Evolutionary conservation across 2,888 invertebrate species (phyloP).

Genomic region (Oscheius sp.): DNA sequence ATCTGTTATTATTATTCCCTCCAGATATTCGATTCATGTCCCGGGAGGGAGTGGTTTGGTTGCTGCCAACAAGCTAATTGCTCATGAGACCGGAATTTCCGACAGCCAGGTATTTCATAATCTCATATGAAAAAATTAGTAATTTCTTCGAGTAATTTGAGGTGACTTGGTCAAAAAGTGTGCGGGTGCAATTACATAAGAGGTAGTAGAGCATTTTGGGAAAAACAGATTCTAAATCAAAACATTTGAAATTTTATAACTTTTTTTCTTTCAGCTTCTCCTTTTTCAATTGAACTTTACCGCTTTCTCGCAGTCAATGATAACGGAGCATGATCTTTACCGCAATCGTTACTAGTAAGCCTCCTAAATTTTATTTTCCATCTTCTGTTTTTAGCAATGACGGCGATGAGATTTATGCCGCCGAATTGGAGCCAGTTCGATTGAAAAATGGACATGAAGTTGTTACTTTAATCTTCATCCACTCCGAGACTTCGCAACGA

Average conservation of each 20-base stretch:
- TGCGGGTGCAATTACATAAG: too few species aligned
- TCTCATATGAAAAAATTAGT: not conserved
- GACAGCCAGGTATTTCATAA: conserved; percentile 19
- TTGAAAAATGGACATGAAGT: conserved; percentile 4
- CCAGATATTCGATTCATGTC: conserved; percentile 6
- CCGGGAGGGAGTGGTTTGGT: not conserved
- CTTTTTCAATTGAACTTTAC: conserved; percentile 14
- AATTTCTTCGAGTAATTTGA: not conserved
- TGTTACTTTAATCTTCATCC: conserved; percentile 19
- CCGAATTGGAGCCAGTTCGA: conserved; percentile 2
- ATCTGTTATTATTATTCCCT: not conserved
- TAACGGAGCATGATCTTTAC: conserved; percentile 10
- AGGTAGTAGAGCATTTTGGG: too few species aligned
- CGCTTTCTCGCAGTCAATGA: conserved; percentile 1
- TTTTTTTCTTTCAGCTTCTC: conserved; percentile 25
- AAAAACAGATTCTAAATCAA: too few species aligned
- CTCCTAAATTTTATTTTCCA: not conserved
- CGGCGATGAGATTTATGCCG: conserved; percentile 2
- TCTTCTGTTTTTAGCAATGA: not conserved
- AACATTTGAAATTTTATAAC: too few species aligned
- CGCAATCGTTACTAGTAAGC: not conserved
- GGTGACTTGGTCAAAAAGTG: too few species aligned
- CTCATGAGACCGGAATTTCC: conserved; percentile 21
- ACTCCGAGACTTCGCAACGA: not conserved
- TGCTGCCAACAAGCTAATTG: conserved; percentile 14